Base-by-base conservation (phyloP, 92 coral and sea anemone species). In the Umimayanthus kanabou region DNA sequence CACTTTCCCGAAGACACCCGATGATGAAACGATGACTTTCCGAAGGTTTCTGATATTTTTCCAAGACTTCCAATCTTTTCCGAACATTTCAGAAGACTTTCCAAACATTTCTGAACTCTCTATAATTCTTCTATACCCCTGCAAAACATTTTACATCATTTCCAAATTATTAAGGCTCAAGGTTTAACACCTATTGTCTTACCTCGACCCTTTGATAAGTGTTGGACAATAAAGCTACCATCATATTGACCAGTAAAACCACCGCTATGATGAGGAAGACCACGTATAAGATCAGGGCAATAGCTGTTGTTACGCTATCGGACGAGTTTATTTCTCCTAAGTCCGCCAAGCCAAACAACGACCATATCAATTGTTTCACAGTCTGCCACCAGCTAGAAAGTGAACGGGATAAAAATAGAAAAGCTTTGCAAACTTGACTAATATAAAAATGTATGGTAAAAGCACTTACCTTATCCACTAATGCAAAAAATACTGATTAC, bases 201-300 rank as follows among this genome's bases (percentile, higher is more conserved):
- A 71, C 76, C 76, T 71, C 76, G 14, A 71, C 76, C 40, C 76
- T 71, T 71, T 71, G 76, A 71, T 71, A 71, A n/a, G 76, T 71
- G 14, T 71, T 71, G 30, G 76, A 71, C 39, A 71, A 71, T 33
- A 71, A 9, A 9, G 76, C 76, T 33, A 71, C 40, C 76, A 71
- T 71, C 76, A 71, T 71, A 28, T 71, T 71, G 42, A 71, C 76
- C 76, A 71, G 76, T 71, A 71, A 11, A 13, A 71, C 28, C 29
- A 71, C 76, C 6, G 14, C 76, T 25, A 71, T 23, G 76, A 26
- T 30, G 37, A 71, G 76, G 39, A 71, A 71, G 13, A 71, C 39
- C 29, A 71, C 76, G 76, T 71, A 71, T 3, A 71, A 30, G 14
- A 26, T 28, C 9, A 71, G 76, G 37, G 76, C 76, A 13, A 71